phyloP scores from a whole-genome alignment of 2,797 vertebrate species.

The Buphagus erythrorhynchus region DNA sequence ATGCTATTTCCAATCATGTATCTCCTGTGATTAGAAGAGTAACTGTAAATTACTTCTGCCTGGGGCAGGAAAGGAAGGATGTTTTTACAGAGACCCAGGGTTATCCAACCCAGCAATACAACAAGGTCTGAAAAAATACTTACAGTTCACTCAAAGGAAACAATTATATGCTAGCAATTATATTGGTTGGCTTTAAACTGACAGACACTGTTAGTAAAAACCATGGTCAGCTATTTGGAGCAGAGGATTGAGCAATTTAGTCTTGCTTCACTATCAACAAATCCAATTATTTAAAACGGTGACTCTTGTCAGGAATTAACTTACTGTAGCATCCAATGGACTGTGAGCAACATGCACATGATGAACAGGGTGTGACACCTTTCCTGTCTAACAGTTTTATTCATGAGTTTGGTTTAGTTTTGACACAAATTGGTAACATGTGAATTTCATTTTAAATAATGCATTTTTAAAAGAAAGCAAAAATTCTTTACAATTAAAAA shows the following conservation, averaged over 20 bases:
- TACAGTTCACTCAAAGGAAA: background rate
- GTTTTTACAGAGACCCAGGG: background rate
- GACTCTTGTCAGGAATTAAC: background rate
- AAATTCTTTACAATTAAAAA: background rate
- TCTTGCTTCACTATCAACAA: conserved; percentile 34
- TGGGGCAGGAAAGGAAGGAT: background rate
- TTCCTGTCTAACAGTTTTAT: background rate
- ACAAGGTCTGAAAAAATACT: background rate
- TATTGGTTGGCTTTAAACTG: background rate
- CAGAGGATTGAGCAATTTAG: conserved; percentile 4
- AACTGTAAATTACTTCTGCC: background rate
- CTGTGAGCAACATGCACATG: background rate
- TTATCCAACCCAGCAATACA: background rate
- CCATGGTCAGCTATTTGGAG: background rate
- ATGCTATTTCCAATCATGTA: background rate
- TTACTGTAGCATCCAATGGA: background rate
- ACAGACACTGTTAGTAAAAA: background rate
- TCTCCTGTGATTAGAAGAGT: background rate
- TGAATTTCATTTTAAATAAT: background rate
- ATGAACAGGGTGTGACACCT: background rate
- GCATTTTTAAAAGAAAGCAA: background rate
- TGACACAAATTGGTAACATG: background rate
- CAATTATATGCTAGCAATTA: background rate
- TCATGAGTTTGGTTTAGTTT: background rate
- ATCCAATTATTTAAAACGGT: background rate